phyloP scores from a whole-genome alignment of 1,140 invertebrate species.

The Drosophila bocki region DNA sequence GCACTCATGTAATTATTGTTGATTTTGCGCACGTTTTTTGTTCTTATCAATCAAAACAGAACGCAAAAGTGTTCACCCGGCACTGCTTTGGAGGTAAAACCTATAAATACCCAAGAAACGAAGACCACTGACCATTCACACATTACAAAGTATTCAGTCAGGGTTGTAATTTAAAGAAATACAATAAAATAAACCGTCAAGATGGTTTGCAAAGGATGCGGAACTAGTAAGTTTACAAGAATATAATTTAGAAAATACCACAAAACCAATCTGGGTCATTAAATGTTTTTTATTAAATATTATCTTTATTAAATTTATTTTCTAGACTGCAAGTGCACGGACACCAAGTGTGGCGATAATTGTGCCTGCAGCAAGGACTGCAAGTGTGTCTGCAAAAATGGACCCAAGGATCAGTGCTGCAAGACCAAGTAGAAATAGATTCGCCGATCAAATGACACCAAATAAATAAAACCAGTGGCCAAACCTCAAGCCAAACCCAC shows the following conservation, averaged over 20 bases:
- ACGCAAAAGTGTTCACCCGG: constrained; percentile 47
- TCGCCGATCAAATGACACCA: neutral
- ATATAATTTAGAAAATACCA: neutral
- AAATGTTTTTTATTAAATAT: neutral
- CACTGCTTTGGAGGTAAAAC: neutral
- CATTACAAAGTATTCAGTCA: neutral
- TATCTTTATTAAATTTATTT: neutral
- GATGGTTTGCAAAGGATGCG: constrained; percentile 73
- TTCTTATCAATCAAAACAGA: constrained; percentile 8
- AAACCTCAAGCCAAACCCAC: constrained; percentile 1
- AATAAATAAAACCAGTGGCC: constrained; percentile 4
- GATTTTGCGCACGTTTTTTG: constrained; percentile 65
- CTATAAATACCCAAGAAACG: constrained; percentile 39
- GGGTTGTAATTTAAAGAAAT: neutral
- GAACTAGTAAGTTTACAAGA: constrained; percentile 47
- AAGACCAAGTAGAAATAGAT: constrained; percentile 36
- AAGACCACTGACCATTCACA: constrained; percentile 3
- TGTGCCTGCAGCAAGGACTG: constrained; percentile 64
- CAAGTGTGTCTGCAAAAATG: constrained; percentile 63
- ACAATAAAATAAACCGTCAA: constrained; percentile 2
- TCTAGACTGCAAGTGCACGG: constrained; percentile 69
- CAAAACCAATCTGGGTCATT: too few species aligned
- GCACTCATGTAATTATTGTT: constrained; percentile 48
- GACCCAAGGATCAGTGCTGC: constrained; percentile 69
- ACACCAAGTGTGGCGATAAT: constrained; percentile 68